These are phyloP conservation scores for Chrysocyon brachyurus DNA, from an alignment of 2,797 vertebrate species.

Conservation along the genomic window DNA sequence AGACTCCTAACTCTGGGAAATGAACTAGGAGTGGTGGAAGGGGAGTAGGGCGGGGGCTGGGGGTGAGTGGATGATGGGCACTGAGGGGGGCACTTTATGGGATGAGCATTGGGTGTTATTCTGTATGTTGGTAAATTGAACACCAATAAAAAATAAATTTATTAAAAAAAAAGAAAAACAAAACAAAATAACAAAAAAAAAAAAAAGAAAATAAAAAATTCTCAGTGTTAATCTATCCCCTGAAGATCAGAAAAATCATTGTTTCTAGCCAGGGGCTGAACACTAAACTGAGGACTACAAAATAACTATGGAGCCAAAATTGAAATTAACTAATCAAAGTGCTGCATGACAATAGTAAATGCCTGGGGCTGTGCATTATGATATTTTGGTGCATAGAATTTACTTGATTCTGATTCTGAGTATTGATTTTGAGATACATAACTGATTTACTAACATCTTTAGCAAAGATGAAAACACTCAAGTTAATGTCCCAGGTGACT, in stretches of 20 bases:
- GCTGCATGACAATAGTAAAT: background rate
- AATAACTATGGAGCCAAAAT: background rate
- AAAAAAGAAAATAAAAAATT: background rate
- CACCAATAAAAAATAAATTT: too few species aligned
- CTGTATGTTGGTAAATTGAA: too few species aligned
- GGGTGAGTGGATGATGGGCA: too few species aligned
- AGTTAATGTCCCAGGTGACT: slow-evolving; percentile 8
- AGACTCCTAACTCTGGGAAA: too few species aligned
- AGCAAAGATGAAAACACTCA: background rate
- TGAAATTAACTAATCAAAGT: background rate
- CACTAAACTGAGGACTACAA: background rate
- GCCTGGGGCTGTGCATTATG: background rate
- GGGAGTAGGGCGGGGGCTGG: too few species aligned
- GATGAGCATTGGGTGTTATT: too few species aligned
- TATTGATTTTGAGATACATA: too few species aligned
- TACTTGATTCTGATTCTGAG: background rate
- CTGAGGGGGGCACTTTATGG: too few species aligned
- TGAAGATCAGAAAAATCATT: background rate
- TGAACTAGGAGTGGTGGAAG: too few species aligned
- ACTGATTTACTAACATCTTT: too few species aligned
- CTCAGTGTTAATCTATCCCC: background rate
- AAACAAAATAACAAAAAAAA: too few species aligned
- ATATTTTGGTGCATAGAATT: background rate
- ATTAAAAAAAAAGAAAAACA: too few species aligned
- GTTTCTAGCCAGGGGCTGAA: background rate